Conservation (phyloP, 2,113 vertebrate species). For the Beaufortia kweichowensis region DNA sequence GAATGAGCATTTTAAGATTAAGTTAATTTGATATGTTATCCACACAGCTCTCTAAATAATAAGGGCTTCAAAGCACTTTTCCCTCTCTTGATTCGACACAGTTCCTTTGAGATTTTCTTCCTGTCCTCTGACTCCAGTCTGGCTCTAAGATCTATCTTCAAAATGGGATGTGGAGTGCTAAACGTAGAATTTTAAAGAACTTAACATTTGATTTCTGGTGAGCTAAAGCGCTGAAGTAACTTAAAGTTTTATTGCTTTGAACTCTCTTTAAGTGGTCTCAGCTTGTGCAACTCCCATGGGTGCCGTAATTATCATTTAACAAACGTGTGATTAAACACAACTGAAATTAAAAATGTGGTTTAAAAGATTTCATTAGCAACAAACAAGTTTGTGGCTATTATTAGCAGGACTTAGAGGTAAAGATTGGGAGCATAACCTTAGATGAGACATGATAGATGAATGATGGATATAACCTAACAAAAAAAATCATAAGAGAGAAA, state of each 20-base stretch:
- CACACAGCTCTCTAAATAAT: neutral
- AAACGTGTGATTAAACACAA: too few relatives aligned
- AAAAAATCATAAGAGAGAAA: neutral
- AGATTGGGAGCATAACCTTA: neutral
- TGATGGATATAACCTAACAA: neutral
- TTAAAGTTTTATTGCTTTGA: too few relatives aligned
- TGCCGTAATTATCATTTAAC: neutral
- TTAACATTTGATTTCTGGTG: neutral
- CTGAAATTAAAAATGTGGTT: too few relatives aligned
- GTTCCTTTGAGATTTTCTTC: neutral
- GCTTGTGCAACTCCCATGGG: neutral
- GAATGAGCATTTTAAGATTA: neutral
- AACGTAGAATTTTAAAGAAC: slow-evolving; percentile 24
- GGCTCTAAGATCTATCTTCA: slow-evolving; percentile 12
- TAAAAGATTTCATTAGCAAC: too few relatives aligned
- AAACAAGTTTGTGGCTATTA: too few relatives aligned
- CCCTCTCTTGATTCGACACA: neutral
- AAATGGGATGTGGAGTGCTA: neutral
- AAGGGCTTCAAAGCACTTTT: slow-evolving; percentile 13
- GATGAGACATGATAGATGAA: neutral
- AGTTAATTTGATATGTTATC: neutral
- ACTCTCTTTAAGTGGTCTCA: neutral
- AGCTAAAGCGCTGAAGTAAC: slow-evolving; percentile 1
- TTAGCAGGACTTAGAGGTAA: too few relatives aligned
- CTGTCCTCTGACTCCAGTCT: neutral